Base-by-base conservation (phyloP, 2,888 invertebrate genomes). In the Agrotis clavis region DNA sequence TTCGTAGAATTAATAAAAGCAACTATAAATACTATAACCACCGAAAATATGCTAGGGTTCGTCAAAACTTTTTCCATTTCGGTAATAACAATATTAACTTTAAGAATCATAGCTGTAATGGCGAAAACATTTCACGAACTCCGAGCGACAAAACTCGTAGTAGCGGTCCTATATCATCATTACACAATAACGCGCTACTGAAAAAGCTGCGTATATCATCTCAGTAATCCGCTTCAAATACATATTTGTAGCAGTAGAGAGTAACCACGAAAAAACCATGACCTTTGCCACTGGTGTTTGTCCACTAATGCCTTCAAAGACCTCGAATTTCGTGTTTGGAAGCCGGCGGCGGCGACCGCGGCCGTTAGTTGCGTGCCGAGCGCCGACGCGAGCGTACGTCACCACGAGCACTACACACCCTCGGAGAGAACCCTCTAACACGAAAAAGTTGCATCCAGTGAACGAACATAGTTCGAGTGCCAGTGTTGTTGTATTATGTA, bases 341-440 rank as follows among this genome's bases (percentile, higher is more conserved):
- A 89, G 89, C 85, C 87, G 89, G 82, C 86, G 87, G 77, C 88
- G 86, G 85, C 90, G 80, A 69, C 88, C 84, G 87, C 90, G 83
- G 86, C 85, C 92, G 90, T 88, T 90, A 95, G 95, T 95, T 90
- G 91, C 89, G 91, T 91, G 90, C 88, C 90, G 92, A 86, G 88
- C 90, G 92, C 88, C 93, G 90, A 82, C 84, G 90, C 87, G 93
- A 87, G 81, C 87, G 89, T 84, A 92, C 94, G 94, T 90, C 87
- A 79, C 84, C 70, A 71, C 76, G 67, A 82, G 59, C 68, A 74
- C 73, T 75, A 69, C 77, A 69, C 70, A 70, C 71, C 80, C 80
- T 65, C 72, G 71, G 79, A 81, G 80, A 79, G 73, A 84, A 84
- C 83, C 84, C 59, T 41, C 82, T 85, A 83, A 87, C 74, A 87